Base-by-base conservation (phyloP, 2,888 invertebrate genomes). In the Seira musarum region DNA sequence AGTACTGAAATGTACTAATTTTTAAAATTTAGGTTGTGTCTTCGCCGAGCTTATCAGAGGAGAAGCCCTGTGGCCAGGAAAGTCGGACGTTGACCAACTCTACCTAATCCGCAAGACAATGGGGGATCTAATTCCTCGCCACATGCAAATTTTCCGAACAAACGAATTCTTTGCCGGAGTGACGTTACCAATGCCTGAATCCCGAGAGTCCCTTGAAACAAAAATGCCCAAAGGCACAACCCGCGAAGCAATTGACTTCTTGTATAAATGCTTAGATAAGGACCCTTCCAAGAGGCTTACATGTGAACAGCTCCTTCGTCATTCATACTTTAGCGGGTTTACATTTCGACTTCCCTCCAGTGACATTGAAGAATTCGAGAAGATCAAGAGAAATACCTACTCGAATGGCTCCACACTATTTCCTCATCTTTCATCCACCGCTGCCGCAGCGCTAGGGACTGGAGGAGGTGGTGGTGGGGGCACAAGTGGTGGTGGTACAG, bases 41-140 rank as follows among this genome's bases (percentile, higher is more conserved):
- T 93, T 95, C 88, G 96, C 96, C 3, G 96, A 96, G 89, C 90
- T 97, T 72, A 92, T 96, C 70, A 92, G 94, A 68, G 96, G 97
- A 17, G 97, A 97, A 89, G 97, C 98, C 0, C 88, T 98, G 30
- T 99, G 99, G 99, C 99, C 99, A 0, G 99, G 99, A 53, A 96
- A 98, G 89, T 98, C 98, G 40, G 99, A 99, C 89, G 95, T 99
- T 24, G 99, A 99, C 90, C 99, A 99, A 89, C 90, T 99, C 73
- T 99, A 97, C 90, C 92, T 98, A 87, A 99, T 99, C 88, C 91
- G 97, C 88, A 95, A 94, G 89, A 98, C 98, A 0, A 91, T 99
- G 81, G 99, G 99, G 6, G 98, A 98, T 88, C 91, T 99, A 78
- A 91, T 98, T 86, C 95, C 96, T 0, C 91, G 98, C 81, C 99